Conservation (phyloP, 2,113 vertebrate species). For the Coryphaenoides rupestris region DNA sequence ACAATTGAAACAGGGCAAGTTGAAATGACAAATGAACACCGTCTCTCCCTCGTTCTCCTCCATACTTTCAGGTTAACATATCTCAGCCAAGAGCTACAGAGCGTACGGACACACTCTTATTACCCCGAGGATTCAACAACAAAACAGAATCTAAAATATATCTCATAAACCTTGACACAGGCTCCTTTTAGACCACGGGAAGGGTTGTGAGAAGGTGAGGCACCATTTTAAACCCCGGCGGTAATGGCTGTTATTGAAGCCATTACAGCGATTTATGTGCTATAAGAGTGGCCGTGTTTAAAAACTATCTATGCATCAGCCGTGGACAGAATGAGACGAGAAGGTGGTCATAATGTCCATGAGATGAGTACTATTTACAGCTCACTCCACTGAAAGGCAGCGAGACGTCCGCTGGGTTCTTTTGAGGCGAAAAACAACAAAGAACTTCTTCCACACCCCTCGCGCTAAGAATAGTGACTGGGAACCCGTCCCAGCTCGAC, state of each 20-base stretch:
- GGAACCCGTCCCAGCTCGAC: constrained; percentile 46
- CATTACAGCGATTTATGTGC: constrained; percentile 10
- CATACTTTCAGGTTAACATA: no score
- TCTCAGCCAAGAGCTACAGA: no score
- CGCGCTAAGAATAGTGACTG: constrained; percentile 52
- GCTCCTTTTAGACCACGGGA: constrained; percentile 9
- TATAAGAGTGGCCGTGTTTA: neutral
- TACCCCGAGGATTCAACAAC: neutral
- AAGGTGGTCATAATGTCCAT: constrained; percentile 35
- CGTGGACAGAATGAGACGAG: constrained; percentile 42
- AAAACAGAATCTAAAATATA: constrained; percentile 7
- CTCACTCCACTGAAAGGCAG: constrained; percentile 33
- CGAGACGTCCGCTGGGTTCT: constrained; percentile 15
- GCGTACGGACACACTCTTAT: no score
- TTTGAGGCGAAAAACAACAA: constrained; percentile 14
- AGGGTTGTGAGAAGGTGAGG: constrained; percentile 1
- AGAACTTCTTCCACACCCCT: constrained; percentile 30
- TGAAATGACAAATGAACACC: no score
- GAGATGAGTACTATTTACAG: constrained; percentile 45
- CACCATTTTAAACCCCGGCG: constrained; percentile 18
- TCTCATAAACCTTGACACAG: constrained; percentile 17
- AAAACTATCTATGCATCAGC: constrained; percentile 48
- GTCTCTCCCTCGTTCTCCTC: no score
- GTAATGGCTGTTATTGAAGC: constrained; percentile 30
- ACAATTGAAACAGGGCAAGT: no score